These are phyloP conservation scores for Thomomys bottae DNA, from an alignment of 2,113 vertebrate genomes.

Conservation along the genomic window DNA sequence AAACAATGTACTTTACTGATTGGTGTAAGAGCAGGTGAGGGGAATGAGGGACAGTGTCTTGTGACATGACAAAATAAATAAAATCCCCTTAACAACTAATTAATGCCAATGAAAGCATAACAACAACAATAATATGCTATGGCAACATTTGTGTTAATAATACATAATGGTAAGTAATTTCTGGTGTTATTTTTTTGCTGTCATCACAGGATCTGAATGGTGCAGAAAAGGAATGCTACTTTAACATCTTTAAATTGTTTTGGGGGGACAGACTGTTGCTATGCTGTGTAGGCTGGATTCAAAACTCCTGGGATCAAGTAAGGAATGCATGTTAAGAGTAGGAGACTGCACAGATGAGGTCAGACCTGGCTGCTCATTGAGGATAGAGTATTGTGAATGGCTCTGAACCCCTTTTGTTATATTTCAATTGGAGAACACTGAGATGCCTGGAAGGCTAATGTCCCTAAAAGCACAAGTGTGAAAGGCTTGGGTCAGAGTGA, in stretches of 20 bases:
- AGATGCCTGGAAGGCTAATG: not conserved
- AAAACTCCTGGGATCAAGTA: not conserved
- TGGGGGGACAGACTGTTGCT: not conserved
- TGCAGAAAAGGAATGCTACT: not conserved
- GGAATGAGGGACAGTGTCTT: no score
- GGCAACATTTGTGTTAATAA: not conserved
- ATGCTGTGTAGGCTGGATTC: not conserved
- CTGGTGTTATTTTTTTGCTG: slow-evolving; percentile 1
- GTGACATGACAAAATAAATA: no score
- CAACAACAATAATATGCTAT: not conserved
- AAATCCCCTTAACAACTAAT: no score
- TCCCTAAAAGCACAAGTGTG: not conserved
- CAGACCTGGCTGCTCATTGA: not conserved
- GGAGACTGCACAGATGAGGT: not conserved
- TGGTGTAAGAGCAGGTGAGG: no score
- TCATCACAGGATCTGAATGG: not conserved
- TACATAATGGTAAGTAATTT: not conserved
- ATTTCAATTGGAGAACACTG: not conserved
- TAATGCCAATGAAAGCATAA: no score
- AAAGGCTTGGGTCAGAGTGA: not conserved
- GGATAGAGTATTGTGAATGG: no score
- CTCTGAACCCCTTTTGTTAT: not conserved
- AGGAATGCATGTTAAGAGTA: not conserved
- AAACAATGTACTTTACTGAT: no score
- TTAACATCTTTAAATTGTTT: not conserved